Evolutionary conservation across 2,113 vertebrate species (phyloP).

Genomic region (Galeopterus variegatus): DNA sequence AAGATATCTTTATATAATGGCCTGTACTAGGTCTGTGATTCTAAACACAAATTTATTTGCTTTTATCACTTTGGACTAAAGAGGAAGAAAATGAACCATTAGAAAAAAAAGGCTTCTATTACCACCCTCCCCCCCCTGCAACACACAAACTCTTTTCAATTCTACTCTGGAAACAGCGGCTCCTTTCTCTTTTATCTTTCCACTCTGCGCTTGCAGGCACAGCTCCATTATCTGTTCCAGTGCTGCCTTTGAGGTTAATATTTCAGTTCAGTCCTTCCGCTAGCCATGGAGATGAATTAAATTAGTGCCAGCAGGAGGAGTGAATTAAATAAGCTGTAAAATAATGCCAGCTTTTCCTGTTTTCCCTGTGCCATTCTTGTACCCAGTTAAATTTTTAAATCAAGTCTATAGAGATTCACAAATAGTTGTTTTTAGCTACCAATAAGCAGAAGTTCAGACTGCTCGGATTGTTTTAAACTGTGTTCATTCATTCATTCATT

Average conservation of each 20-base stretch:
- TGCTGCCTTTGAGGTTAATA: slow-evolving; percentile 82
- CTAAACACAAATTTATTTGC: slow-evolving; percentile 86
- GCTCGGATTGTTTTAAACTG: not conserved
- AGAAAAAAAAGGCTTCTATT: slow-evolving; percentile 76
- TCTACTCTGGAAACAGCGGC: slow-evolving; percentile 74
- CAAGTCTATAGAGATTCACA: not conserved
- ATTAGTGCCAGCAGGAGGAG: slow-evolving; percentile 82
- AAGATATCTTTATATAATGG: slow-evolving; percentile 83
- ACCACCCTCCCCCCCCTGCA: too few relatives aligned
- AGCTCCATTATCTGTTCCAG: slow-evolving; percentile 72
- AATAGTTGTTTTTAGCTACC: slow-evolving; percentile 58
- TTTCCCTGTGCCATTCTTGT: slow-evolving; percentile 54
- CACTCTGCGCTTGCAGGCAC: slow-evolving; percentile 73
- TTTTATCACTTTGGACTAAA: slow-evolving; percentile 86
- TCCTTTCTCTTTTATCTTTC: slow-evolving; percentile 84
- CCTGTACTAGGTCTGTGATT: slow-evolving; percentile 78
- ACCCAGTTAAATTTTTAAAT: slow-evolving; percentile 61
- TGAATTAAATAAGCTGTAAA: slow-evolving; percentile 83
- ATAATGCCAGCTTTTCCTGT: slow-evolving; percentile 65
- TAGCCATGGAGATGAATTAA: slow-evolving; percentile 85
- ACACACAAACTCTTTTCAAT: slow-evolving; percentile 27
- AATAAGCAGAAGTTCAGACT: not conserved
- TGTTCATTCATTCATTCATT: not conserved
- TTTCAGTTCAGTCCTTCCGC: slow-evolving; percentile 81
- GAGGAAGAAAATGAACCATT: slow-evolving; percentile 84